Conservation (phyloP, 2,113 vertebrate genomes). For the Deroptyus accipitrinus region DNA sequence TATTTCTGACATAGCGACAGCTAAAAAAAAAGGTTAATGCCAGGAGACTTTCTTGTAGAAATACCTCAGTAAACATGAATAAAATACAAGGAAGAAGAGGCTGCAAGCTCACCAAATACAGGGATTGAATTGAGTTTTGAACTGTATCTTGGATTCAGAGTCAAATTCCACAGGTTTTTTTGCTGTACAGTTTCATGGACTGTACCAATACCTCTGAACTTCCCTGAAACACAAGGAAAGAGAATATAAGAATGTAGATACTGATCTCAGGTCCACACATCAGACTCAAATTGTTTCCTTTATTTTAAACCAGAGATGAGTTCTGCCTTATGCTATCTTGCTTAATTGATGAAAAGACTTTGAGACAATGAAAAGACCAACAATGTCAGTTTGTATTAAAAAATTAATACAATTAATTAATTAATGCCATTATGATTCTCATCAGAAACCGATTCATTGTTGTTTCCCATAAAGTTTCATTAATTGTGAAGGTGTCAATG, state of each 20-base stretch:
- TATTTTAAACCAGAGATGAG: neutral
- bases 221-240: neutral
- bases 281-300: neutral
- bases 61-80: neutral
- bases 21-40: neutral
- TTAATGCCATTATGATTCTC: neutral
- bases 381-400: neutral
- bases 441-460: neutral
- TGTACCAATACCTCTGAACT: neutral
- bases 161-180: neutral
- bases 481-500: neutral
- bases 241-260: neutral
- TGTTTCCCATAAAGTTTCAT: neutral
- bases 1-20: neutral
- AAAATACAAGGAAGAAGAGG: neutral
- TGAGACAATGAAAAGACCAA: neutral
- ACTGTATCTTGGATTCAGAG: neutral
- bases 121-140: neutral
- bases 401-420: neutral
- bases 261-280: neutral
- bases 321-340: neutral
- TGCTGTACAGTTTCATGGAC: neutral
- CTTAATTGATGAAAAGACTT: neutral
- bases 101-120: neutral
- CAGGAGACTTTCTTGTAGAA: neutral